Conservation (phyloP, 2,113 vertebrate genomes). For the Entelurus aequoreus region DNA sequence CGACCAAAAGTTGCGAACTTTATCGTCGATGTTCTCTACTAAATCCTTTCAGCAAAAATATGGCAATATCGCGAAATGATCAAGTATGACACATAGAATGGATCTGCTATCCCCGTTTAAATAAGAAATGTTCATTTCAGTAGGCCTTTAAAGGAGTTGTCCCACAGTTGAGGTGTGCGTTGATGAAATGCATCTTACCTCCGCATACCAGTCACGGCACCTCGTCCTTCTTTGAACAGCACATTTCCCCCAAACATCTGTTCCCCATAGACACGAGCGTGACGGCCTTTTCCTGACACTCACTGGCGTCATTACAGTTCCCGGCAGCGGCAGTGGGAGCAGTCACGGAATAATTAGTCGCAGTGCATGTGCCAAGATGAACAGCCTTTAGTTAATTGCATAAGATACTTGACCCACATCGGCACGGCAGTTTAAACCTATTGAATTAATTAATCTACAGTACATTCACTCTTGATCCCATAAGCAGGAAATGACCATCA, state of each 20-base stretch:
- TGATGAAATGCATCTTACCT: no score
- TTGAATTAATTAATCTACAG: conserved; percentile 37
- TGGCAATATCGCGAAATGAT: no score
- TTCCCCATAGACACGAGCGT: conserved; percentile 4
- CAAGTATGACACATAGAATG: no score
- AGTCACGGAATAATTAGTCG: conserved; percentile 34
- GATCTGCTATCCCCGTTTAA: no score
- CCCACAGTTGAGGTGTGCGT: no score
- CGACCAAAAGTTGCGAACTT: no score
- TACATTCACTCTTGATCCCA: conserved; percentile 16
- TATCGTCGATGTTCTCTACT: no score
- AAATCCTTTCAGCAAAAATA: no score
- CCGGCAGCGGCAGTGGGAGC: conserved; percentile 14
- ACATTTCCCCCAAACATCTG: conserved; percentile 6
- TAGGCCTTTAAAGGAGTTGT: no score
- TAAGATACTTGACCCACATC: conserved; percentile 31
- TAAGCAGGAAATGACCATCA: conserved; percentile 5
- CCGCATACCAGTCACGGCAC: not conserved
- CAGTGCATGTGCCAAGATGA: conserved; percentile 31
- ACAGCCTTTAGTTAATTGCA: conserved; percentile 46
- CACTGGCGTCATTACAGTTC: conserved; percentile 21
- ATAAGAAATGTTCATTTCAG: no score
- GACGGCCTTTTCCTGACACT: conserved; percentile 18
- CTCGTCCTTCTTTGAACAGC: not conserved
- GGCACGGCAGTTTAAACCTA: conserved; percentile 23